Evolutionary conservation across 2,888 invertebrate genomes (phyloP).

Genomic region (Euspilapteryx auroguttella): DNA sequence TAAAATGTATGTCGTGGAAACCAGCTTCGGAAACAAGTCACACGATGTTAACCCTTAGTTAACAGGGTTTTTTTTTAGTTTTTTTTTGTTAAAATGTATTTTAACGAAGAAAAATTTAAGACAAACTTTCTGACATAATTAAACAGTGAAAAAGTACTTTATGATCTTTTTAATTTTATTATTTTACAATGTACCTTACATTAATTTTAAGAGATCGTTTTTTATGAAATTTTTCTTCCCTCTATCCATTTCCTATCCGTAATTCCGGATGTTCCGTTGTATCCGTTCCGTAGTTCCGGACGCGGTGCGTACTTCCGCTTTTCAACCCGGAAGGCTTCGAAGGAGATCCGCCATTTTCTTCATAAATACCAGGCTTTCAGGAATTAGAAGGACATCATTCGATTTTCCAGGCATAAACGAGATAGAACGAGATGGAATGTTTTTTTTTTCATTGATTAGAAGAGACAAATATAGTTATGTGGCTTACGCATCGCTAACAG

Average conservation of each 20-base stretch:
- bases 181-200: background rate
- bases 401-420: conserved; percentile 17
- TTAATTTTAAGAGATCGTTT: background rate
- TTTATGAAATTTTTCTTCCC: background rate
- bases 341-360: conserved; percentile 44
- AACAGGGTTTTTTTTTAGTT: background rate
- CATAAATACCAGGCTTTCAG: conserved; percentile 24
- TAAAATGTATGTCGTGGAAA: conserved; percentile 32
- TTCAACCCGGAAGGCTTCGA: too few relatives aligned
- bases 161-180: too few relatives aligned
- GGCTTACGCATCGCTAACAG: too few relatives aligned
- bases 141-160: too few relatives aligned
- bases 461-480: too few relatives aligned
- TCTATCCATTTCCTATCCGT: background rate
- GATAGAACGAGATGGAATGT: background rate
- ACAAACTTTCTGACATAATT: too few relatives aligned
- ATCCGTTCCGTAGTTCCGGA: too few relatives aligned
- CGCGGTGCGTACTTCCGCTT: too few relatives aligned
- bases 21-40: conserved; percentile 19
- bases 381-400: conserved; percentile 14
- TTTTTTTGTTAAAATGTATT: background rate
- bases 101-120: too few relatives aligned
- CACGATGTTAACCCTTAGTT: too few relatives aligned
- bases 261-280: background rate
- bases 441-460: too few relatives aligned